phyloP scores from a whole-genome alignment of 2,888 invertebrate species.

The Allophyes oxyacanthae region DNA sequence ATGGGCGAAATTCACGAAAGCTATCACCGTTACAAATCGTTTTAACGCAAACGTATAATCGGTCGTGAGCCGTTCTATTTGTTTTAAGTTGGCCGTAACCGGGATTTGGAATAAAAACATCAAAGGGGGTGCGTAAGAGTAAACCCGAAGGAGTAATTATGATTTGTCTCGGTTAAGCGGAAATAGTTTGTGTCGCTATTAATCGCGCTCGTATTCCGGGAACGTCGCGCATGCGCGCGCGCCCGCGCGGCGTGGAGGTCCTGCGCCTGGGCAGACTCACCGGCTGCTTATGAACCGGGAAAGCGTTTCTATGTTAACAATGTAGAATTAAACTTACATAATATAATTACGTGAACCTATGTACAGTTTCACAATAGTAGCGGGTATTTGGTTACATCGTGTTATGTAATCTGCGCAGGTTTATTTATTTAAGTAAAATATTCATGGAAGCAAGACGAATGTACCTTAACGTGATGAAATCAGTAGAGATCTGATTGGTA shows the following conservation, averaged over 20 bases:
- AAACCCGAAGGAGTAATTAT: slow-evolving; percentile 86
- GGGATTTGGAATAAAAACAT: slow-evolving; percentile 87
- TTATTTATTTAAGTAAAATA: slow-evolving; percentile 36
- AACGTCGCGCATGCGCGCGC: slow-evolving; percentile 62
- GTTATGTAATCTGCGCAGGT: slow-evolving; percentile 40
- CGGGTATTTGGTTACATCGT: slow-evolving; percentile 30
- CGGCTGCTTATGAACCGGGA: slow-evolving; percentile 52
- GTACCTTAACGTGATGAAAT: slow-evolving; percentile 35
- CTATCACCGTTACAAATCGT: slow-evolving; percentile 87
- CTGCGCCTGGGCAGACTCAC: slow-evolving; percentile 60
- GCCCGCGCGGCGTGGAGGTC: slow-evolving; percentile 51
- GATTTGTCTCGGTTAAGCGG: slow-evolving; percentile 87
- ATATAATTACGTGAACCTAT: slow-evolving; percentile 28
- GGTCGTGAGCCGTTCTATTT: slow-evolving; percentile 85
- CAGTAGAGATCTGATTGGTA: slow-evolving; percentile 39
- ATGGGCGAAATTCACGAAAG: slow-evolving; percentile 80
- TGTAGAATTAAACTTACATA: slow-evolving; percentile 34
- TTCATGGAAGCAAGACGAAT: slow-evolving; percentile 46
- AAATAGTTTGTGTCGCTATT: slow-evolving; percentile 88
- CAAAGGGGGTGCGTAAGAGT: slow-evolving; percentile 86
- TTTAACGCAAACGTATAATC: slow-evolving; percentile 88
- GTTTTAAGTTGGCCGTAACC: slow-evolving; percentile 88
- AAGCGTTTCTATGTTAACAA: slow-evolving; percentile 33
- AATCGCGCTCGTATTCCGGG: slow-evolving; percentile 82
- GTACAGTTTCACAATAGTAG: slow-evolving; percentile 30